Evolutionary conservation across 2,888 invertebrate species (phyloP).

Genomic region (Chrysolina haemoptera): DNA sequence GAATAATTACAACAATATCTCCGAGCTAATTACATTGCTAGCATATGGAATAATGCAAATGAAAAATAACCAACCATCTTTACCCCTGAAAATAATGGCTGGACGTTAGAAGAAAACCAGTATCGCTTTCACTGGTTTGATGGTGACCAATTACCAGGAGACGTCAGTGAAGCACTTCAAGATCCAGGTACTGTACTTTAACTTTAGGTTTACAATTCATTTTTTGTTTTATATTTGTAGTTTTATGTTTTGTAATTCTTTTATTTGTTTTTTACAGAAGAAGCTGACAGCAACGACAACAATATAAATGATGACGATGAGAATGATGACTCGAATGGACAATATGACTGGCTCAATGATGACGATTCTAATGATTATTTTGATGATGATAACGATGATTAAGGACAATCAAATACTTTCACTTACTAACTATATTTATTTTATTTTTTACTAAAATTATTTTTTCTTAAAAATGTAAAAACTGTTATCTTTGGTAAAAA

Average conservation of each 20-base stretch:
- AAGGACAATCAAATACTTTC: too few relatives aligned
- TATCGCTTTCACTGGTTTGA: conserved; percentile 7
- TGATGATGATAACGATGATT: too few relatives aligned
- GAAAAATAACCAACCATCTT: conserved; percentile 41
- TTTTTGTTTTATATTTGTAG: not conserved
- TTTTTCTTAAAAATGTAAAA: too few relatives aligned
- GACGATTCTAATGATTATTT: too few relatives aligned
- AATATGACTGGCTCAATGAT: too few relatives aligned
- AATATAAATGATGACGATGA: too few relatives aligned
- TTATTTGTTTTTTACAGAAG: conserved; percentile 9
- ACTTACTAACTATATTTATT: too few relatives aligned
- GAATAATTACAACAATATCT: conserved; percentile 45
- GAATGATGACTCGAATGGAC: too few relatives aligned
- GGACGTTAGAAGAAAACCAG: conserved; percentile 12
- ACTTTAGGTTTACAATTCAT: conserved; percentile 28
- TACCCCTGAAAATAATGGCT: conserved; percentile 1
- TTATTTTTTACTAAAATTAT: too few relatives aligned
- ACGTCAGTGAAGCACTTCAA: conserved; percentile 30
- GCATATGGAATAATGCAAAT: conserved; percentile 46
- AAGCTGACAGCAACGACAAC: too few relatives aligned
- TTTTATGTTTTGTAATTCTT: conserved; percentile 18
- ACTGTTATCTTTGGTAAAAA: too few relatives aligned
- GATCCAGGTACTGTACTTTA: conserved; percentile 23
- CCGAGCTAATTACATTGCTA: conserved; percentile 42
- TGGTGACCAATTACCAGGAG: conserved; percentile 26